A percentile compares a stretch with the other conserved stretches of the same genome.
These are phyloP conservation scores for Ariolimax columbianus DNA, from an alignment of 2,888 invertebrate genomes.

Conservation along the genomic window DNA sequence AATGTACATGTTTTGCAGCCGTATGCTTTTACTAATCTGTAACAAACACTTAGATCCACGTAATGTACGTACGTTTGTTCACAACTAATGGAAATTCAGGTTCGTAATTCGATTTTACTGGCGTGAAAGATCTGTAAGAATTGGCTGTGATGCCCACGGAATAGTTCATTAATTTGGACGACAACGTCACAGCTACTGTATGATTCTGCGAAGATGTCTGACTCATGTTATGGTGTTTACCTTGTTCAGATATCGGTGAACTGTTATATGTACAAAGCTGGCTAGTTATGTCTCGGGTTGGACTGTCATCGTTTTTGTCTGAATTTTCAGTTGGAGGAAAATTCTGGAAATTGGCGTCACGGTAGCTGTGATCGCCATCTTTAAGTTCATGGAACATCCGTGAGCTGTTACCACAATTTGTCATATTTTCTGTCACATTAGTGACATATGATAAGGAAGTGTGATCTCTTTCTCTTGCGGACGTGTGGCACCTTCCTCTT, in stretches of 20 bases:
- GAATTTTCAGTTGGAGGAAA: not conserved
- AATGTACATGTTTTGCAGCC: too few relatives aligned
- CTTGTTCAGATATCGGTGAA: not conserved
- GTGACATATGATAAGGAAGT: not conserved
- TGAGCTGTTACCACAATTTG: not conserved
- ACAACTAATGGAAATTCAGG: constrained; percentile 14
- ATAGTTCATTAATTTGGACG: not conserved
- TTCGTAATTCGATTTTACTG: not conserved
- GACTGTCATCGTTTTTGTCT: not conserved
- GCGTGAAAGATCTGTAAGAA: not conserved
- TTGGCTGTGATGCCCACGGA: not conserved
- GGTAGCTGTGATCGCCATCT: not conserved
- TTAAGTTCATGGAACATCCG: not conserved
- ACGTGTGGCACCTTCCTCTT: too few relatives aligned
- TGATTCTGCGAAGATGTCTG: not conserved
- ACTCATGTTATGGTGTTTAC: not conserved
- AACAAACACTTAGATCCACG: constrained; percentile 25
- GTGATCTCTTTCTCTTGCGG: too few relatives aligned
- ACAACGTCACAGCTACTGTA: constrained; percentile 31
- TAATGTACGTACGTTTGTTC: constrained; percentile 40
- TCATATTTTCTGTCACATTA: not conserved
- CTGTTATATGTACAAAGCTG: not conserved
- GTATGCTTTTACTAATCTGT: too few relatives aligned
- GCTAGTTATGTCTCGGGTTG: not conserved
- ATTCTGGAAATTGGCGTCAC: not conserved